A percentile compares a stretch with the other conserved stretches of the same genome.
phyloP scores from a whole-genome alignment of 2,113 vertebrate genomes.

The Balaeniceps rex region DNA sequence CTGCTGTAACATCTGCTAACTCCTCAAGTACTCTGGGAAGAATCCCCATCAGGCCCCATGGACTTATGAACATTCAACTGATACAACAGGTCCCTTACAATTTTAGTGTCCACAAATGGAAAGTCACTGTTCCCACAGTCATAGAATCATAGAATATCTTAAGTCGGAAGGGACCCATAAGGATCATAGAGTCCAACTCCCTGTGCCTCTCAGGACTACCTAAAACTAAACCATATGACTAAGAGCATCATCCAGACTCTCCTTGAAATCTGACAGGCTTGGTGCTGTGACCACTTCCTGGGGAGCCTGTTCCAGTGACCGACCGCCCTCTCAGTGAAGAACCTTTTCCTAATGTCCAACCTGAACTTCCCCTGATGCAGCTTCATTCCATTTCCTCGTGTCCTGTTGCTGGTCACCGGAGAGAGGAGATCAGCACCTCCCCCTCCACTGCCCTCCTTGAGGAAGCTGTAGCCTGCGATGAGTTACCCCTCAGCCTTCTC shows the following conservation, averaged over 20 bases:
- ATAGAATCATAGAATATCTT: not conserved
- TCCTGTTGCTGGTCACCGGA: no score
- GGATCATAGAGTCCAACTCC: not conserved
- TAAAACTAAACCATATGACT: not conserved
- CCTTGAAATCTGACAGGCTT: no score
- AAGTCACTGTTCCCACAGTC: not conserved
- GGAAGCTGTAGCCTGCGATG: not conserved
- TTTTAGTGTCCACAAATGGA: not conserved
- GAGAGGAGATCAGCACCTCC: no score
- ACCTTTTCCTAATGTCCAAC: no score
- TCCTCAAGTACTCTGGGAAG: not conserved
- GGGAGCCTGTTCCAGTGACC: no score
- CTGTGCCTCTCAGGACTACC: not conserved
- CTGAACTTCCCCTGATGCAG: no score
- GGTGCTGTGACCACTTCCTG: no score
- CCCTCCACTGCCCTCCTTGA: not conserved
- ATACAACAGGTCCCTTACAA: not conserved
- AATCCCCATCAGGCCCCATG: not conserved
- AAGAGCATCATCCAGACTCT: not conserved
- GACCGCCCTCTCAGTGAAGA: no score
- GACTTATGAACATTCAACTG: not conserved
- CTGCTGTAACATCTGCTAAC: not conserved
- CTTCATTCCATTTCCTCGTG: no score
- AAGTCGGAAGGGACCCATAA: not conserved
- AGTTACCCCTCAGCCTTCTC: not conserved